Conservation (phyloP, 2,113 vertebrate genomes). For the Xenus cinereus region DNA sequence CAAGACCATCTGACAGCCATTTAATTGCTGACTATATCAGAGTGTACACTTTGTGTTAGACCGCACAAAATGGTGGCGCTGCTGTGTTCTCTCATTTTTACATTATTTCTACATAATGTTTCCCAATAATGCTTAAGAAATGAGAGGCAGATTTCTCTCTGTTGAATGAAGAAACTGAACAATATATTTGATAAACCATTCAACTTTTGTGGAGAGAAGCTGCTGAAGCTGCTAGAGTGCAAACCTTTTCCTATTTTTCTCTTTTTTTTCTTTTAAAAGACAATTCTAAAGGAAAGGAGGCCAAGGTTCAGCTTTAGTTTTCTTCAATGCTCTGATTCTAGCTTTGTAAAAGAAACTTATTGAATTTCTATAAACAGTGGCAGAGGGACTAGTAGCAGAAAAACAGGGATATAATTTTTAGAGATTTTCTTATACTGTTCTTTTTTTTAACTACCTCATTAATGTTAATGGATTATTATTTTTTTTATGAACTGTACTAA, state of each 20-base stretch:
- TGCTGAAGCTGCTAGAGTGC: neutral
- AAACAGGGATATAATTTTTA: neutral
- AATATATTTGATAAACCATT: neutral
- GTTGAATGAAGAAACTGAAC: neutral
- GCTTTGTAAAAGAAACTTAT: neutral
- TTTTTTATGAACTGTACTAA: neutral
- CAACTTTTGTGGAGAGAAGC: neutral
- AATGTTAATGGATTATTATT: neutral
- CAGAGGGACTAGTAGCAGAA: neutral
- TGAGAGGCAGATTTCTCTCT: neutral
- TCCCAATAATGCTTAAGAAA: neutral
- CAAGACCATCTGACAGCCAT: neutral
- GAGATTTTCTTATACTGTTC: neutral
- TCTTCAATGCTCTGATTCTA: neutral
- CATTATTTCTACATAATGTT: neutral
- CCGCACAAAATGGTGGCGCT: neutral
- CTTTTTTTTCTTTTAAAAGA: neutral
- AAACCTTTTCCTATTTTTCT: neutral
- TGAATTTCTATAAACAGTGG: neutral
- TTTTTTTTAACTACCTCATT: conserved; percentile 1
- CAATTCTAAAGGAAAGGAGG: neutral
- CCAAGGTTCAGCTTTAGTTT: neutral
- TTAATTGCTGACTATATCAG: neutral
- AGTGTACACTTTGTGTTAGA: neutral
- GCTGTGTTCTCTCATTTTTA: neutral